Conservation (phyloP, 2,888 invertebrate genomes). For the Drosophila gaucha region DNA sequence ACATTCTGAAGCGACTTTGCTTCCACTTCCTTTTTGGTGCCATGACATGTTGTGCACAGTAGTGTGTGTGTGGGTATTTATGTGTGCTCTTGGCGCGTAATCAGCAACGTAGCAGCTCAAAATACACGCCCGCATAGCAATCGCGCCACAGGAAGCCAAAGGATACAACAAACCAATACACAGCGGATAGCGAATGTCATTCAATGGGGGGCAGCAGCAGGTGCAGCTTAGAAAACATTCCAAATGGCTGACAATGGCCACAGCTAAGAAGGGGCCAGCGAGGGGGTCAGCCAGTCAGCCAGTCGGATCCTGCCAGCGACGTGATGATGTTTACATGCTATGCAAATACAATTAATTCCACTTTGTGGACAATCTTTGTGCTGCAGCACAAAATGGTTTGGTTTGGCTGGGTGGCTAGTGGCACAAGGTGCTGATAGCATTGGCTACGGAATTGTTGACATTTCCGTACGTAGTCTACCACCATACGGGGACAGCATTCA, state of each 20-base stretch:
- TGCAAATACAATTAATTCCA: slow-evolving; percentile 81
- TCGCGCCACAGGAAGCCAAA: slow-evolving; percentile 64
- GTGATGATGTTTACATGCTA: slow-evolving; percentile 76
- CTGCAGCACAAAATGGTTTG: slow-evolving; percentile 30
- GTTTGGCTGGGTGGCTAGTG: background rate
- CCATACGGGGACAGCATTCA: slow-evolving; percentile 18
- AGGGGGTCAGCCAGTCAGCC: background rate
- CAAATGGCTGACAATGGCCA: slow-evolving; percentile 40
- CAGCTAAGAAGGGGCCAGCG: slow-evolving; percentile 7
- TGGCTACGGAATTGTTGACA: slow-evolving; percentile 66
- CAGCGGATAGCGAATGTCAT: slow-evolving; percentile 17
- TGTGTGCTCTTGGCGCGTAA: slow-evolving; percentile 52
- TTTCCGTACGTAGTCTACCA: slow-evolving; percentile 27
- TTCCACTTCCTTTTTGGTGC: slow-evolving; percentile 45
- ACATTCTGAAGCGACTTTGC: slow-evolving; percentile 44
- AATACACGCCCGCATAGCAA: slow-evolving; percentile 48
- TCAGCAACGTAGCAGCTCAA: slow-evolving; percentile 69
- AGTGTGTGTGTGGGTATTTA: slow-evolving; percentile 1
- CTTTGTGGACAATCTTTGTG: slow-evolving; percentile 71
- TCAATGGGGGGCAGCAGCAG: slow-evolving; percentile 4
- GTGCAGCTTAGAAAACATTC: slow-evolving; percentile 47
- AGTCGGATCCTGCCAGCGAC: slow-evolving; percentile 56
- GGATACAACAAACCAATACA: slow-evolving; percentile 53
- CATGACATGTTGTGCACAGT: slow-evolving; percentile 39
- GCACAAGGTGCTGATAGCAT: slow-evolving; percentile 31